These are phyloP conservation scores for Champsocephalus esox DNA, from an alignment of 2,797 vertebrate species.

Conservation along the genomic window DNA sequence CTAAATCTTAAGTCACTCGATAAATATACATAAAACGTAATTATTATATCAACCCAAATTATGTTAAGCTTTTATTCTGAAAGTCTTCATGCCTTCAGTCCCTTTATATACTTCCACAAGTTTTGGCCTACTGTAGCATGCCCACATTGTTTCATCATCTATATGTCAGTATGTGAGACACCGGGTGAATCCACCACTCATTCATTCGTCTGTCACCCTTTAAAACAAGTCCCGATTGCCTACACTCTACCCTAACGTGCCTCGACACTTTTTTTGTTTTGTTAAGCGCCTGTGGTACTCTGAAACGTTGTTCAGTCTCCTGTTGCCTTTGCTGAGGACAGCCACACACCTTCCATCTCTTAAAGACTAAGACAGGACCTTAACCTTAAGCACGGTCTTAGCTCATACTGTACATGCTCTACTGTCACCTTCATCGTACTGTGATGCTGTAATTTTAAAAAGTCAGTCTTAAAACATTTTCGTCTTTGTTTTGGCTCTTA, in stretches of 20 bases:
- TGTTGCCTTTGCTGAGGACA: constrained; percentile 77
- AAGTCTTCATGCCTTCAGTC: constrained; percentile 10
- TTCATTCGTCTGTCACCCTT: constrained; percentile 44
- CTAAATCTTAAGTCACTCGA: constrained; percentile 4
- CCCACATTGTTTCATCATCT: constrained; percentile 6
- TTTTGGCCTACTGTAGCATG: constrained; percentile 41
- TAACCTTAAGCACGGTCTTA: constrained; percentile 71
- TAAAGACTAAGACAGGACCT: constrained; percentile 77
- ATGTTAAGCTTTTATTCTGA: background rate
- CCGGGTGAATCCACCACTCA: constrained; percentile 22
- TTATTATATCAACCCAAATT: background rate
- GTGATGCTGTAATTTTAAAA: constrained; percentile 58
- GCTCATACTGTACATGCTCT: constrained; percentile 47
- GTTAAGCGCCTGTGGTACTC: constrained; percentile 49
- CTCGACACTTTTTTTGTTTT: constrained; percentile 65
- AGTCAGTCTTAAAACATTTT: constrained; percentile 45
- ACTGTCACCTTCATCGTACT: constrained; percentile 50
- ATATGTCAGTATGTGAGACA: constrained; percentile 26
- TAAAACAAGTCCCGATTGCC: constrained; percentile 64
- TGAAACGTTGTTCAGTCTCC: constrained; percentile 48
- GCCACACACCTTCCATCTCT: constrained; percentile 59
- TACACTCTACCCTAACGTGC: constrained; percentile 76
- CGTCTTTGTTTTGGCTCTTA: constrained; percentile 48
- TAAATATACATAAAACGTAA: background rate
- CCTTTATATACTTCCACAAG: constrained; percentile 13